A percentile compares a stretch with the other conserved stretches of the same genome.
Evolutionary conservation across 2,797 vertebrate species (phyloP).

Genomic region (Anguilla anguilla): DNA sequence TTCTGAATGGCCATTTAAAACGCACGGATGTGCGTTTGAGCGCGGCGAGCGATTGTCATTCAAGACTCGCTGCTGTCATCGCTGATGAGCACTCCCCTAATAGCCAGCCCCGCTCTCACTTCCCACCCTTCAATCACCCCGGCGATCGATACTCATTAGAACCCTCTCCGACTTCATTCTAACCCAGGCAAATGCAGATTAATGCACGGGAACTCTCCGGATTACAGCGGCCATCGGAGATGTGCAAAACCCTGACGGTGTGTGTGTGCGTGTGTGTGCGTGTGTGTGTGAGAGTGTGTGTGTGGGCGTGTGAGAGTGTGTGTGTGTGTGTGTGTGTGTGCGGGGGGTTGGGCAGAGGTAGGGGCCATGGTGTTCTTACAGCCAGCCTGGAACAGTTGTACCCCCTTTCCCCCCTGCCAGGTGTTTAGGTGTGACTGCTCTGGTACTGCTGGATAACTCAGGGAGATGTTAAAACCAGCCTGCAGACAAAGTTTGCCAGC

Average conservation of each 20-base stretch:
- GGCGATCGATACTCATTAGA: slow-evolving; percentile 54
- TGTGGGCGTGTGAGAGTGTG: no score
- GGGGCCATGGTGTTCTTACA: slow-evolving; percentile 46
- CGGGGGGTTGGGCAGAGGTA: slow-evolving; percentile 20
- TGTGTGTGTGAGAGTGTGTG: no score
- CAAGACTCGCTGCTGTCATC: slow-evolving; percentile 64
- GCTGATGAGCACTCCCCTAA: slow-evolving; percentile 62
- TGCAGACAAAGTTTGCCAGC: background rate
- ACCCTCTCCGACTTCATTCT: slow-evolving; percentile 27
- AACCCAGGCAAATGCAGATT: slow-evolving; percentile 56
- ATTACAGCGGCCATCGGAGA: slow-evolving; percentile 44
- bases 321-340: background rate
- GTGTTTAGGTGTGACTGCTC: background rate
- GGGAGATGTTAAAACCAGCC: background rate
- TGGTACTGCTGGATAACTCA: background rate
- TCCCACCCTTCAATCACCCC: slow-evolving; percentile 62
- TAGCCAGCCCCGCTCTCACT: slow-evolving; percentile 64
- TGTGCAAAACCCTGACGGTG: background rate
- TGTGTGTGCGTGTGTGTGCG: no score
- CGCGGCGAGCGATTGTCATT: slow-evolving; percentile 60
- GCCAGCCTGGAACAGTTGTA: background rate
- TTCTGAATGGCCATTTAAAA: background rate
- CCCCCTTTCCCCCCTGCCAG: background rate
- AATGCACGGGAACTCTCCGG: slow-evolving; percentile 45
- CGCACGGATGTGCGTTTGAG: slow-evolving; percentile 50